These are phyloP conservation scores for Eupelmus urozonus DNA, from an alignment of 2,888 invertebrate genomes.

Conservation along the genomic window DNA sequence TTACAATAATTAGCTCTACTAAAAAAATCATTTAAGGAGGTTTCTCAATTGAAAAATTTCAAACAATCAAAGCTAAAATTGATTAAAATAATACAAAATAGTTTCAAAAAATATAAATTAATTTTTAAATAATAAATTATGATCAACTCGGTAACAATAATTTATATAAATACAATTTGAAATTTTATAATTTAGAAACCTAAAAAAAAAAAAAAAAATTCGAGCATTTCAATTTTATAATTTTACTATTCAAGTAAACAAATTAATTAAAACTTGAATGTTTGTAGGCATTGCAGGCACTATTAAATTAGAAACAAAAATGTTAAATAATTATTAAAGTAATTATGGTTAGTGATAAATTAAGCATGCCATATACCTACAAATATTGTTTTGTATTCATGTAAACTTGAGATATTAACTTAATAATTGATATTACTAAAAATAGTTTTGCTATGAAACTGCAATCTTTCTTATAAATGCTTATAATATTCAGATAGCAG, in stretches of 20 bases:
- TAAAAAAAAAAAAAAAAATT: constrained; percentile 20
- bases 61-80: background rate
- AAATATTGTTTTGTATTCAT: background rate
- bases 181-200: constrained; percentile 27
- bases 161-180: constrained; percentile 16
- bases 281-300: background rate
- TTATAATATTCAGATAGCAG: no score
- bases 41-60: constrained; percentile 26
- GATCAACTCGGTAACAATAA: constrained; percentile 17
- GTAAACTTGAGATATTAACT: background rate
- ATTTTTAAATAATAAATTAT: constrained; percentile 10
- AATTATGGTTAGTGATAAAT: no score
- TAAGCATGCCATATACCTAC: no score
- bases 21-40: constrained; percentile 5
- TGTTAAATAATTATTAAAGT: no score
- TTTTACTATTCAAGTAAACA: background rate
- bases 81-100: constrained; percentile 2
- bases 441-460: background rate
- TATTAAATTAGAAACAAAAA: background rate
- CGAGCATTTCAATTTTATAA: background rate
- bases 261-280: background rate
- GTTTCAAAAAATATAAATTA: constrained; percentile 24
- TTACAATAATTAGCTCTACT: background rate
- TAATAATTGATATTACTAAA: constrained; percentile 1
- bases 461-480: no score